phyloP scores from a whole-genome alignment of 1,140 invertebrate species.

The Lineus longissimus region DNA sequence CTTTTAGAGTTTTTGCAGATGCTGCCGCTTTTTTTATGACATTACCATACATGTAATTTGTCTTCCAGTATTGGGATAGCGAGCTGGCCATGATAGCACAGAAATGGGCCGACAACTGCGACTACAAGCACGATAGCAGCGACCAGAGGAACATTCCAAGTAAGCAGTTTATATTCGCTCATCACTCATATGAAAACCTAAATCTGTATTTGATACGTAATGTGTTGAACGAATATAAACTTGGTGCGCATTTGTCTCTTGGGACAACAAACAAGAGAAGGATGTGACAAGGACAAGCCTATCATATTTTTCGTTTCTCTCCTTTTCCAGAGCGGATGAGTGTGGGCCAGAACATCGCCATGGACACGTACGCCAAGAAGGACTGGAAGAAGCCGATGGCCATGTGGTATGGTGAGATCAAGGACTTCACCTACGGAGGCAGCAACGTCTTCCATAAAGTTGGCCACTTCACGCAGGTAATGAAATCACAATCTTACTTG shows the following conservation, averaged over 20 bases:
- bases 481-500: slow-evolving; percentile 4
- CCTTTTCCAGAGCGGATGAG: slow-evolving; percentile 20
- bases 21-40: not conserved
- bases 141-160: slow-evolving; percentile 22
- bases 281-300: not conserved
- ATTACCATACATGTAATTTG: not conserved
- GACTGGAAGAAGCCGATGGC: slow-evolving; percentile 19
- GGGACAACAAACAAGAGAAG: not conserved
- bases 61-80: slow-evolving; percentile 24
- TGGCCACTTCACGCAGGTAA: slow-evolving; percentile 34
- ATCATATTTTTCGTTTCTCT: not conserved
- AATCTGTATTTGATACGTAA: not conserved
- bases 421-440: slow-evolving; percentile 19
- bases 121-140: slow-evolving; percentile 21
- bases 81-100: slow-evolving; percentile 31
- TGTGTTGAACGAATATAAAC: not conserved
- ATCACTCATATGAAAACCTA: not conserved
- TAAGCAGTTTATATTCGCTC: not conserved
- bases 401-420: slow-evolving; percentile 24
- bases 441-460: slow-evolving; percentile 17
- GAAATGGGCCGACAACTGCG: slow-evolving; percentile 32
- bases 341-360: slow-evolving; percentile 29
- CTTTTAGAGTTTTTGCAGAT: not conserved
- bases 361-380: not conserved
- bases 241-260: not conserved